phyloP scores from a whole-genome alignment of 2,113 vertebrate species.

The Strix uralensis region DNA sequence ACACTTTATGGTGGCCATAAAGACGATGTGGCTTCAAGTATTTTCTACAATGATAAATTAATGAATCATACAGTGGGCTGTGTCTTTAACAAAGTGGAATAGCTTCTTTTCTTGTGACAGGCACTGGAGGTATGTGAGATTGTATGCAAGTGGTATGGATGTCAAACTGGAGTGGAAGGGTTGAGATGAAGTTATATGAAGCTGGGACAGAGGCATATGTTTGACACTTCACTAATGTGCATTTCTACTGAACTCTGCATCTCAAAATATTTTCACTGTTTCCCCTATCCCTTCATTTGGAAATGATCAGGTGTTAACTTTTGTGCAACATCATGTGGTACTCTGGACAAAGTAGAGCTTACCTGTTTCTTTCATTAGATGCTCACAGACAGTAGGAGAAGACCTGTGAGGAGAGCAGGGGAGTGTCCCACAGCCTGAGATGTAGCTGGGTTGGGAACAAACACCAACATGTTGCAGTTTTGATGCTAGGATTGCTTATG shows the following conservation, averaged over 20 bases:
- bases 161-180: background rate
- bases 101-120: background rate
- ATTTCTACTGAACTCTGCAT: background rate
- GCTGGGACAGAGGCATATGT: background rate
- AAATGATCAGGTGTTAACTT: background rate
- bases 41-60: slow-evolving; percentile 53
- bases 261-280: background rate
- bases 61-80: slow-evolving; percentile 12
- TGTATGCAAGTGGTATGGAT: background rate
- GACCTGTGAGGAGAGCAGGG: background rate
- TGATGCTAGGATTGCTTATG: background rate
- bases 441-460: background rate
- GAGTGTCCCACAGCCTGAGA: background rate
- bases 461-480: background rate
- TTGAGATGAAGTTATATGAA: background rate
- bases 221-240: background rate
- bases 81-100: slow-evolving; percentile 22
- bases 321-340: background rate
- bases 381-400: background rate
- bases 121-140: background rate
- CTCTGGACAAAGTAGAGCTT: background rate
- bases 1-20: slow-evolving; percentile 62
- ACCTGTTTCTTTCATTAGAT: background rate
- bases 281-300: background rate
- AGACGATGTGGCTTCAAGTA: slow-evolving; percentile 45